A percentile compares a stretch with the other conserved stretches of the same genome.
Evolutionary conservation across 2,888 invertebrate species (phyloP).

Genomic region (Keiferia lycopersicella): DNA sequence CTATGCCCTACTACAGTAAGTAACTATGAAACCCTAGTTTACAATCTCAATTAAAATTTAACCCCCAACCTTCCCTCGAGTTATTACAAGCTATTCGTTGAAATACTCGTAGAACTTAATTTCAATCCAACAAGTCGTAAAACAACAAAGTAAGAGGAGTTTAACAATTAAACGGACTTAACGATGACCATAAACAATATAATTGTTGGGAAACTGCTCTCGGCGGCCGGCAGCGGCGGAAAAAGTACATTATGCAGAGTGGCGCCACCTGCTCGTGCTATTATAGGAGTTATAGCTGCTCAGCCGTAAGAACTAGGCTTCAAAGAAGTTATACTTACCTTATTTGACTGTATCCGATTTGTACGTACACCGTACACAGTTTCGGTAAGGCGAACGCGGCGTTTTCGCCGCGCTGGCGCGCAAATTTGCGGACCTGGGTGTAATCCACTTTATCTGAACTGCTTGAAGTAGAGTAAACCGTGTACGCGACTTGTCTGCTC

Average conservation of each 20-base stretch:
- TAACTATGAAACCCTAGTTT: background rate
- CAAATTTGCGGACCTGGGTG: background rate
- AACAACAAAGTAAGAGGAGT: conserved; percentile 20
- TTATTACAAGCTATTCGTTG: background rate
- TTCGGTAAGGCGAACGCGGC: no score
- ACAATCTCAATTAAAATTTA: background rate
- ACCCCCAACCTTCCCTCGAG: background rate
- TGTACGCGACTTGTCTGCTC: no score
- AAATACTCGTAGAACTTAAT: conserved; percentile 5
- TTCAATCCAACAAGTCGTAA: conserved; percentile 19
- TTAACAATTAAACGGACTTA: conserved; percentile 41
- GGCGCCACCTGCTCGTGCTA: conserved; percentile 68
- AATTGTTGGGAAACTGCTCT: conserved; percentile 41
- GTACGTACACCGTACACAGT: no score
- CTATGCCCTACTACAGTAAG: background rate
- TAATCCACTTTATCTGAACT: no score
- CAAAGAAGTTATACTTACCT: background rate
- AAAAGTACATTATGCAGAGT: conserved; percentile 70
- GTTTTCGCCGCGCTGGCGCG: no score
- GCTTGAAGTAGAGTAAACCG: no score
- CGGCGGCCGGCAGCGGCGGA: conserved; percentile 40
- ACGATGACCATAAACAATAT: conserved; percentile 43
- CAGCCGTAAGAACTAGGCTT: background rate
- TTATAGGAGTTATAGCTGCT: conserved; percentile 62
- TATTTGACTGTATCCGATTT: background rate